Base-by-base conservation (phyloP, 2,113 vertebrate species). In the Elanoides forficatus region DNA sequence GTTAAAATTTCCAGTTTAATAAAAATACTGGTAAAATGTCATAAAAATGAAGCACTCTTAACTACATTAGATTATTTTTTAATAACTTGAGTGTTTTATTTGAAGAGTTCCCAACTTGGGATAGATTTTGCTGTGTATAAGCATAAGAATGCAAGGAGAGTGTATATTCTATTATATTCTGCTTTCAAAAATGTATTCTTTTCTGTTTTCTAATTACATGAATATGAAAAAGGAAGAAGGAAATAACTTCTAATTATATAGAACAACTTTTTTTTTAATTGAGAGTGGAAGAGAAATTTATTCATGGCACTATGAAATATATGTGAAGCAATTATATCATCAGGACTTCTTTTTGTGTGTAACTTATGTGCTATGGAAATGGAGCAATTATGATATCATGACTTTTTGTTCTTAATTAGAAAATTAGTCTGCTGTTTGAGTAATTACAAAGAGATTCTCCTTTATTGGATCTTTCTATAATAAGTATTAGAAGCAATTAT, bases 341-440 rank as follows among this genome's bases (percentile, higher is more conserved):
- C 81, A 90, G 66, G 65, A 76, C 36, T 95, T 91, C 68, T 89
- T 91, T 95, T 95, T 92, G 15, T 85, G 20, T 66, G 34, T 74
- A 82, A 91, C 45, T 95, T 81, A 86, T 73, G 12, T 74, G n/a
- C 55, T 94, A 56, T 81, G 72, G 88, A 93, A 97, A 87, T 85
- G 29, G 32, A 94, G 52, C 68, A 95, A 97, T 97, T 96, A 97
- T 72, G 78, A 66, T 87, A 94, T 85, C 76, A 94, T 84, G 81
- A 88, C 63, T 93, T 97, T 88, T 96, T 97, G 72, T 92, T 88
- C 71, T 90, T 97, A 97, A 97, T 96, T 96, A 86, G 86, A 96
- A 98, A 96, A 98, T 97, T 90, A 88, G 55, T 93, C 87, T 95
- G 40, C 68, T 94, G 68, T 91, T 90, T 92, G 75, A 72, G 30